Base-by-base conservation (phyloP, 2,113 vertebrate genomes). In the Maccullochella peelii region DNA sequence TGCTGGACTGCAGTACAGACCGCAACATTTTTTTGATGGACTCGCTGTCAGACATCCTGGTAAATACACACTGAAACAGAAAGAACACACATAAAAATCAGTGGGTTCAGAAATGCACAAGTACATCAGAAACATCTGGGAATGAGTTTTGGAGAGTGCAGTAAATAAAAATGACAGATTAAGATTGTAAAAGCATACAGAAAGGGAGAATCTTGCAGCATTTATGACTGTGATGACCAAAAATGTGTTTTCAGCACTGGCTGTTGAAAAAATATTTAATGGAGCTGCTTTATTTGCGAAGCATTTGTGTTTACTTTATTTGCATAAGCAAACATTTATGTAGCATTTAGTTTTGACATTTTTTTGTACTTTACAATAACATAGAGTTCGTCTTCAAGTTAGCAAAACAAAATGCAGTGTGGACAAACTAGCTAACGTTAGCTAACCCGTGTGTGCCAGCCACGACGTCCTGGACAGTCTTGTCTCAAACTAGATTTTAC, bases 1-100 rank as follows among this genome's bases (percentile, higher is more conserved):
- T 99, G 87, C 96, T 96, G 59, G 97, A 94, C 91, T 97, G 97
- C 38, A 99, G 95, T 44, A 98, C 97, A 66, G 97, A 95, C 79
- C 97, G 93, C 47, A 99, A 86, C 89, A 97, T 96, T 91, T 98
- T 99, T 55, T 96, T 95, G 47, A 96, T 90, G 50, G 96, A 90
- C 59, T 96, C 95, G 8, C 89, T 87, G 62, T 98, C 96, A 67
- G 95, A 90, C 97, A 98, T 98, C 89, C 80, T 88, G 71, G 10
- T n/a, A 63, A 30, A 40, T 5, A 69, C 2, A 67, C 33, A 59
- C 33, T 63, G 55, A 33, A 57, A 79, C 8, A 66, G 11, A 75
- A 44, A 76, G 7, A 63, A 36, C 1, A 59, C 0, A 25, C 8
- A 47, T 63, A 11, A 21, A 54, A 33, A 44, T 62, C 25, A n/a